These are phyloP conservation scores for Exephanes ischioxanthus DNA, from an alignment of 2,888 invertebrate genomes.

Conservation along the genomic window DNA sequence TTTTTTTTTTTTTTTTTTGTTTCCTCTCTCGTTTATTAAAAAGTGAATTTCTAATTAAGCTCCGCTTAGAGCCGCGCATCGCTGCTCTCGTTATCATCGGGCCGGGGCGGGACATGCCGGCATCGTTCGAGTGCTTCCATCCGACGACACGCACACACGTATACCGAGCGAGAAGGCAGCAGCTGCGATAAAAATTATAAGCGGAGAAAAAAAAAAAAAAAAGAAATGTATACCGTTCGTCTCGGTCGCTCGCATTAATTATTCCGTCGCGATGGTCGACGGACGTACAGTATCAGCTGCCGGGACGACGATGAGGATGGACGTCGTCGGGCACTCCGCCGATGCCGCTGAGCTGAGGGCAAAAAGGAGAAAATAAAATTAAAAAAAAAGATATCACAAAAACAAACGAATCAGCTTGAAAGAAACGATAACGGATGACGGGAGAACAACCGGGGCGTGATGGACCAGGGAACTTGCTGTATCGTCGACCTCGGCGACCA, in stretches of 20 bases:
- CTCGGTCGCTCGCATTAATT: conserved; percentile 67
- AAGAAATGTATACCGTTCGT: conserved; percentile 41
- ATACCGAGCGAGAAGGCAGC: conserved; percentile 50
- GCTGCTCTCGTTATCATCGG: conserved; percentile 59
- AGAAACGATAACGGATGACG: conserved; percentile 59
- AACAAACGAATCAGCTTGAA: conserved; percentile 52
- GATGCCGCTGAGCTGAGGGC: neutral
- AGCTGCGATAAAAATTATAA: conserved; percentile 68
- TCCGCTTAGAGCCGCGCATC: conserved; percentile 59
- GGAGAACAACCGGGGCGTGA: conserved; percentile 1
- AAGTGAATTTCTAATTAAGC: conserved; percentile 74
- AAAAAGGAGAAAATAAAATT: neutral
- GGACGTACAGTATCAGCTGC: conserved; percentile 55
- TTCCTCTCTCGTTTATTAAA: conserved; percentile 56
- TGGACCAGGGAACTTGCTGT: conserved; percentile 15
- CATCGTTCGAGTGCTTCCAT: conserved; percentile 13
- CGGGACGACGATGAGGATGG: conserved; percentile 29
- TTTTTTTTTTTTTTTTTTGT: conserved; percentile 1
- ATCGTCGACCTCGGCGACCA: neutral
- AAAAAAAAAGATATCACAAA: neutral
- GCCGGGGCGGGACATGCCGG: conserved; percentile 35
- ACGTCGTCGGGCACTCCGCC: conserved; percentile 8
- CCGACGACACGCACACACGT: conserved; percentile 39
- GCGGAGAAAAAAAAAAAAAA: conserved; percentile 37
- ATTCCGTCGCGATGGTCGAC: conserved; percentile 38